These are phyloP conservation scores for Vanessa cardui DNA, from an alignment of 2,888 invertebrate genomes.

Conservation along the genomic window DNA sequence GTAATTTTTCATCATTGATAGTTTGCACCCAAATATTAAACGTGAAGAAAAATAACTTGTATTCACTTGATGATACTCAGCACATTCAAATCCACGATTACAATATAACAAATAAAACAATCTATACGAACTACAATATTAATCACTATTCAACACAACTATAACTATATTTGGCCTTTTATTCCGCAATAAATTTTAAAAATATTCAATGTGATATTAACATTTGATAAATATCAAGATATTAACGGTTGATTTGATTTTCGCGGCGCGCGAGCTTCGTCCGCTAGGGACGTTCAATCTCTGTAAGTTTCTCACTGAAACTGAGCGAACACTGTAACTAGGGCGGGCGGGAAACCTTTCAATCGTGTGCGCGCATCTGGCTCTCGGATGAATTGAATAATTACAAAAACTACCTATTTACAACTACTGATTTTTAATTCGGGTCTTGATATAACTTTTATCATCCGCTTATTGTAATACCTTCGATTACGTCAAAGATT, in stretches of 20 bases:
- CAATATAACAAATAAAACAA: constrained; percentile 10
- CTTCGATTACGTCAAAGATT: neutral
- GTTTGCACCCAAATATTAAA: constrained; percentile 9
- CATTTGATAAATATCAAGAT: constrained; percentile 4
- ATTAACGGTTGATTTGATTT: constrained; percentile 20
- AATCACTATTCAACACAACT: constrained; percentile 22
- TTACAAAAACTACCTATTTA: constrained; percentile 18
- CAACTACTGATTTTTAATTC: constrained; percentile 10
- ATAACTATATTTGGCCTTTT: constrained; percentile 13
- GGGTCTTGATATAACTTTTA: neutral
- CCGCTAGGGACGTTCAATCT: constrained; percentile 33
- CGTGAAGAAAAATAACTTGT: neutral
- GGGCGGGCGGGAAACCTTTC: constrained; percentile 37
- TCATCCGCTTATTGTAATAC: neutral
- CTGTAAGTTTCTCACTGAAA: constrained; percentile 32
- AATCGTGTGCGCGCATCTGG: constrained; percentile 32
- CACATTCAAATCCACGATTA: neutral
- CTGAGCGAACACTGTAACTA: constrained; percentile 31
- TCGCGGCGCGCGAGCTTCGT: constrained; percentile 25
- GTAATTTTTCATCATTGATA: neutral
- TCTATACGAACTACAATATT: constrained; percentile 10
- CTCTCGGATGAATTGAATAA: constrained; percentile 29
- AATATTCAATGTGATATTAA: neutral
- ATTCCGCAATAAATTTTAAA: neutral
- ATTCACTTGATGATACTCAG: constrained; percentile 11